These are phyloP conservation scores for Steinernema feltiae DNA, from an alignment of 1,140 invertebrate genomes.

Conservation along the genomic window DNA sequence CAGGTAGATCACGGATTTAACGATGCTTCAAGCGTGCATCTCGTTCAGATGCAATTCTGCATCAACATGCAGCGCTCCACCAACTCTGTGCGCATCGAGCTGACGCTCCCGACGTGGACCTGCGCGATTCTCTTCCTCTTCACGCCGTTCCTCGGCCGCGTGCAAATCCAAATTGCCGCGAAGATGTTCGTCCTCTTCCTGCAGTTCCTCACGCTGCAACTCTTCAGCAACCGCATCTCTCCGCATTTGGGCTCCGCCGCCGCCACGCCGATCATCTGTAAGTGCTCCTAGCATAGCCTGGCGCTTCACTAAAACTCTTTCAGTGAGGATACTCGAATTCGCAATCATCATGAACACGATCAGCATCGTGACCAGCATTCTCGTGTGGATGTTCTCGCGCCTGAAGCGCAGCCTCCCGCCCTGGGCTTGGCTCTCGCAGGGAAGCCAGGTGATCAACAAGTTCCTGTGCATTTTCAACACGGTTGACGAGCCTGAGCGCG, in stretches of 20 bases:
- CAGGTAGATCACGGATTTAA: constrained; percentile 33
- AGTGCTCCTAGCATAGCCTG: constrained; percentile 23
- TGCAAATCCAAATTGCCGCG: constrained; percentile 44
- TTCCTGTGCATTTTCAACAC: constrained; percentile 26
- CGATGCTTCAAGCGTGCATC: not conserved
- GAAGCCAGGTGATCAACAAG: constrained; percentile 24
- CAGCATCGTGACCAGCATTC: constrained; percentile 40
- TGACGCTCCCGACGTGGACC: constrained; percentile 45
- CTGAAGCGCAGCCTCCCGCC: constrained; percentile 49
- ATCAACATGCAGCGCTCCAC: constrained; percentile 52
- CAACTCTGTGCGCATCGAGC: constrained; percentile 48
- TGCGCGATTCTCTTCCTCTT: constrained; percentile 50
- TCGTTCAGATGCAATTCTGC: constrained; percentile 51
- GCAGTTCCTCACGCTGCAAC: constrained; percentile 49
- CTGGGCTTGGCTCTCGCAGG: constrained; percentile 48
- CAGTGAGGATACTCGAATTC: constrained; percentile 53
- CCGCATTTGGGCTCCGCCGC: constrained; percentile 52
- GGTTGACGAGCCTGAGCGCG: constrained; percentile 15
- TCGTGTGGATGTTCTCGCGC: constrained; percentile 38
- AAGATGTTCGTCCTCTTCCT: constrained; percentile 51
- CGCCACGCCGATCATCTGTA: constrained; percentile 48
- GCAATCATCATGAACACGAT: constrained; percentile 49
- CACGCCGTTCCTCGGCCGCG: constrained; percentile 47
- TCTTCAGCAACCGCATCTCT: constrained; percentile 54
- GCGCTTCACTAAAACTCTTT: constrained; percentile 17